Evolutionary conservation across 2,888 invertebrate species (phyloP).

Genomic region (Oconnorella tubifera): DNA sequence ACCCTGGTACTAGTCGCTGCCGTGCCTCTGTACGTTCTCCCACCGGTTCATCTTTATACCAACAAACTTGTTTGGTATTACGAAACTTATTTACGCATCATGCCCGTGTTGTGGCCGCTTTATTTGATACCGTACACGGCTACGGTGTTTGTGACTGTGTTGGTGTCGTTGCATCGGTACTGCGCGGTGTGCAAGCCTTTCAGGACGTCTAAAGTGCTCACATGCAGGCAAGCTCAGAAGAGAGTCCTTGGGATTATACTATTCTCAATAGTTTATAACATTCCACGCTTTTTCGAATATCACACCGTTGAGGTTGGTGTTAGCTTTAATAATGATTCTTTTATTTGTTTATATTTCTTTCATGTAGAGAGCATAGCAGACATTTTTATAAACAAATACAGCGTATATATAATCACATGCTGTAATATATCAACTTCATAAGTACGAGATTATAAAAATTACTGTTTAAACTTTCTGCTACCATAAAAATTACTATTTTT

Average conservation of each 20-base stretch:
- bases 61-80: constrained; percentile 16
- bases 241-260: constrained; percentile 29
- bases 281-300: constrained; percentile 38
- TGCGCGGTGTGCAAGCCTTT: constrained; percentile 36
- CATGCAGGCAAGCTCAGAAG: constrained; percentile 23
- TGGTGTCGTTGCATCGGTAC: constrained; percentile 38
- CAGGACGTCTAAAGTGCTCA: constrained; percentile 20
- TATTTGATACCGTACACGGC: constrained; percentile 34
- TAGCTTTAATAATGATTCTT: too few relatives aligned
- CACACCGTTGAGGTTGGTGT: constrained; percentile 24
- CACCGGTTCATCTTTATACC: constrained; percentile 27
- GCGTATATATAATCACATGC: too few relatives aligned
- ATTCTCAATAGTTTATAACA: constrained; percentile 38
- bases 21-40: constrained; percentile 32
- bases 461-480: too few relatives aligned
- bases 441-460: too few relatives aligned
- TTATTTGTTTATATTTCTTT: too few relatives aligned
- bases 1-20: constrained; percentile 32
- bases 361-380: too few relatives aligned
- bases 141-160: constrained; percentile 35
- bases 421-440: too few relatives aligned
- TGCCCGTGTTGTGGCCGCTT: constrained; percentile 33
- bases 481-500: too few relatives aligned
- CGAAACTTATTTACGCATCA: constrained; percentile 27
- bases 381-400: too few relatives aligned